A percentile compares a stretch with the other conserved stretches of the same genome.
These are phyloP conservation scores for Spialia ferax DNA, from an alignment of 2,888 invertebrate species.

Conservation along the genomic window DNA sequence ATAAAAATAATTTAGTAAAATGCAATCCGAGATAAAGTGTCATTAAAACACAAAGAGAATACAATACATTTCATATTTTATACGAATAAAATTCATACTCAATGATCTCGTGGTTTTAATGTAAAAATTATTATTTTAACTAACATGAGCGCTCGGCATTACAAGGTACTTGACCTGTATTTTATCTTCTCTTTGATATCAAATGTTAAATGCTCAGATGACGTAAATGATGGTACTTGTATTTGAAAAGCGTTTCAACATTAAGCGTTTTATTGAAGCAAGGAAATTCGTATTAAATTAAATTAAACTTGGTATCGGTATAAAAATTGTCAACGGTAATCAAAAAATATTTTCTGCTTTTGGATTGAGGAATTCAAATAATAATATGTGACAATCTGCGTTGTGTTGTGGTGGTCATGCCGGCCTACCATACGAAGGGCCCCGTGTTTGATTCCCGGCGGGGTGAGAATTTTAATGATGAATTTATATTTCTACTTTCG, in stretches of 20 bases:
- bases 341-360: no score
- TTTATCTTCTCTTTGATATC: slow-evolving; percentile 15
- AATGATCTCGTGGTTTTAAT: background rate
- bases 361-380: no score
- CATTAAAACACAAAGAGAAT: background rate
- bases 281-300: background rate
- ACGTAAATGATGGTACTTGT: slow-evolving; percentile 17
- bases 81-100: background rate
- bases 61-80: no score
- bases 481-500: no score
- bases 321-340: no score
- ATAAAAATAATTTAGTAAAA: background rate
- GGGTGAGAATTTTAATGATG: no score
- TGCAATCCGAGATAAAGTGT: background rate
- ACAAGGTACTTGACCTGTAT: slow-evolving; percentile 19
- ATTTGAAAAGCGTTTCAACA: background rate
- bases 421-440: no score
- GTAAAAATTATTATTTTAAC: background rate
- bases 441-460: no score
- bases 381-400: no score
- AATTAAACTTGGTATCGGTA: no score
- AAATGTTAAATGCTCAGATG: slow-evolving; percentile 15
- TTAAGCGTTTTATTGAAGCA: slow-evolving; percentile 8
- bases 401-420: no score
- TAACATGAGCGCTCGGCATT: background rate